Percentiles rank a stretch among this genome's conserved stretches.
These are phyloP conservation scores for Periparus ater DNA, from an alignment of 2,797 vertebrate species.

Conservation along the genomic window DNA sequence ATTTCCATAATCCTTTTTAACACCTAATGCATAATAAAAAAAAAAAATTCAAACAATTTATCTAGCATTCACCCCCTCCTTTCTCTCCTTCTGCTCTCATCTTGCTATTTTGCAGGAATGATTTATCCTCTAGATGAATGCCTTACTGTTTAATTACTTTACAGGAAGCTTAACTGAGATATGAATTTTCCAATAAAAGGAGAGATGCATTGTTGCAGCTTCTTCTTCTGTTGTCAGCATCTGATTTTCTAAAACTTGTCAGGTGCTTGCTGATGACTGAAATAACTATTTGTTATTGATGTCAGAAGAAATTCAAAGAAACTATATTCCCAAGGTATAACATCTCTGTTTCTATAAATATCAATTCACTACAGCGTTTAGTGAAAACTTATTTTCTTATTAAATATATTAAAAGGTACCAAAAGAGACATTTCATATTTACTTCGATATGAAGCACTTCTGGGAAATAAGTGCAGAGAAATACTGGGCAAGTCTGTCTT, in stretches of 20 bases:
- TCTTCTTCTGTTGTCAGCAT: neutral
- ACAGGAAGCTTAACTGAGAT: neutral
- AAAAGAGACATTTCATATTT: neutral
- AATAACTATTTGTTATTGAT: neutral
- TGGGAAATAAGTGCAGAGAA: neutral
- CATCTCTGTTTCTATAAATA: neutral
- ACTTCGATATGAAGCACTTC: neutral
- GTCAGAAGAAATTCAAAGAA: neutral
- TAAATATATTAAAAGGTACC: neutral
- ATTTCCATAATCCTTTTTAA: conserved; percentile 56
- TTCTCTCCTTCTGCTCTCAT: neutral
- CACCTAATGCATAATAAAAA: conserved; percentile 7
- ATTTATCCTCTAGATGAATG: conserved; percentile 20
- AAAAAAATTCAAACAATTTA: neutral
- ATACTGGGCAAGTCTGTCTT: neutral
- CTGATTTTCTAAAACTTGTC: neutral
- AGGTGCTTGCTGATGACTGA: neutral
- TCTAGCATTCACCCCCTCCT: neutral
- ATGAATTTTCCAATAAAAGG: conserved; percentile 27
- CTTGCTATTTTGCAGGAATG: neutral
- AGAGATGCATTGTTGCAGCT: neutral
- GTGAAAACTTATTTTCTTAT: neutral
- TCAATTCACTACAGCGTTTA: neutral
- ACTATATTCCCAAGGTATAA: neutral
- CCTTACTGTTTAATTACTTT: conserved; percentile 46